phyloP scores from a whole-genome alignment of 2,888 invertebrate genomes.

The Mimachlamys varia region DNA sequence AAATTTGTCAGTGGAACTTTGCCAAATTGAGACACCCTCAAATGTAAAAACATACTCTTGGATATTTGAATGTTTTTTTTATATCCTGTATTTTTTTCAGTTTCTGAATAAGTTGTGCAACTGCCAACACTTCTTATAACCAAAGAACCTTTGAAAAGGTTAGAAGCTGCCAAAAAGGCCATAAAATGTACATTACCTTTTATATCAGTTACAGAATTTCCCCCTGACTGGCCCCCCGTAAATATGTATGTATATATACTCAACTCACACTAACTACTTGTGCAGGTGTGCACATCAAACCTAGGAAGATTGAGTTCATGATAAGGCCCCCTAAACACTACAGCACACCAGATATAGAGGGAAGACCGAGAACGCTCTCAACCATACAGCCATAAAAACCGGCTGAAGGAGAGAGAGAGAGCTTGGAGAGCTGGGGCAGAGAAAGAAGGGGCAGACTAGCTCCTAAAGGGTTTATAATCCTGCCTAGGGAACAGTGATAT shows the following conservation, averaged over 20 bases:
- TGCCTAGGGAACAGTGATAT: not conserved
- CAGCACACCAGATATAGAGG: conserved; percentile 31
- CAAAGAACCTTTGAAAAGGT: not conserved
- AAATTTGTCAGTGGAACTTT: conserved; percentile 28
- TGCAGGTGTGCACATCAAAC: conserved; percentile 54
- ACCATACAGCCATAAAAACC: conserved; percentile 25
- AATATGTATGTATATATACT: conserved; percentile 36
- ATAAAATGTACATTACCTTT: not conserved
- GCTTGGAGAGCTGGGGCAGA: not conserved
- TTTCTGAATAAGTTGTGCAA: not conserved
- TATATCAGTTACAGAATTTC: not conserved
- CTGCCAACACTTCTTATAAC: conserved; percentile 22
- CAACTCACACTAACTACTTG: conserved; percentile 37
- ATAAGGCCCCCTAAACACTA: conserved; percentile 13
- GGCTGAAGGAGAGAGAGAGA: conserved; percentile 23
- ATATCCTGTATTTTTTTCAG: not conserved
- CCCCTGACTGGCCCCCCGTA: not conserved
- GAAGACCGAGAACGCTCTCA: conserved; percentile 28
- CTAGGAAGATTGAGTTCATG: conserved; percentile 48
- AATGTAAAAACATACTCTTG: not conserved
- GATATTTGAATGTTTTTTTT: not conserved
- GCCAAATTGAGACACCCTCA: not conserved
- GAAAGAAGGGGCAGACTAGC: not conserved
- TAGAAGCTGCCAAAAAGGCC: conserved; percentile 30
- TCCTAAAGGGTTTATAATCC: not conserved